These are phyloP conservation scores for Lamproptera curius DNA, from an alignment of 2,888 invertebrate species.

Conservation along the genomic window DNA sequence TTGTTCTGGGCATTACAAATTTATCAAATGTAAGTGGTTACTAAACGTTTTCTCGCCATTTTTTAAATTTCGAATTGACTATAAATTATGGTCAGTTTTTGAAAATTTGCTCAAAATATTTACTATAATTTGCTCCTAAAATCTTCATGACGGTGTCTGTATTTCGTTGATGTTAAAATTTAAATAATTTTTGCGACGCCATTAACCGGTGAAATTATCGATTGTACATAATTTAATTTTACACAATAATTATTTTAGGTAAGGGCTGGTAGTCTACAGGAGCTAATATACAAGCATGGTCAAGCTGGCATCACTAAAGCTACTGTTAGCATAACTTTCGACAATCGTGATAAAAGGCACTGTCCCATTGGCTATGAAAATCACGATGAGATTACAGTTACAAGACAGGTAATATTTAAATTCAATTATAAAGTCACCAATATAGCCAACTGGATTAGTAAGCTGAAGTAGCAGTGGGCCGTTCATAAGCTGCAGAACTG, in stretches of 20 bases:
- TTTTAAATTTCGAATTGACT: not conserved
- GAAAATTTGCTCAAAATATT: too few relatives aligned
- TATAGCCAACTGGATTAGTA: too few relatives aligned
- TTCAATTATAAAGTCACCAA: too few relatives aligned
- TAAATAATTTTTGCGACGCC: too few relatives aligned
- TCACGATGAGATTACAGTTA: conserved; percentile 93
- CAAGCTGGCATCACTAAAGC: conserved; percentile 98
- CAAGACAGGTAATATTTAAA: conserved; percentile 84
- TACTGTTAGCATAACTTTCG: conserved; percentile 96
- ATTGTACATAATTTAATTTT: too few relatives aligned
- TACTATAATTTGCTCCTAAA: too few relatives aligned
- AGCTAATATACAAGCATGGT: conserved; percentile 98
- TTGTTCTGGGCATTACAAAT: conserved; percentile 96
- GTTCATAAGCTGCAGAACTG: too few relatives aligned
- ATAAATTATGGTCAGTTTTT: not conserved
- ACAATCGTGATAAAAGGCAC: conserved; percentile 89
- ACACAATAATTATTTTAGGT: conserved; percentile 80
- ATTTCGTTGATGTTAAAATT: too few relatives aligned
- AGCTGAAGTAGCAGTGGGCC: too few relatives aligned
- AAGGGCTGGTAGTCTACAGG: conserved; percentile 92
- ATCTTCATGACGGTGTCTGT: too few relatives aligned
- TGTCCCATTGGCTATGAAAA: conserved; percentile 95
- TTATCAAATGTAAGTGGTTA: conserved; percentile 86
- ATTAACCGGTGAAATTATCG: too few relatives aligned
- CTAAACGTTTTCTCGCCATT: conserved; percentile 35